These are phyloP conservation scores for Oenanthe oenanthe DNA, from an alignment of 2,113 vertebrate genomes.

Conservation along the genomic window DNA sequence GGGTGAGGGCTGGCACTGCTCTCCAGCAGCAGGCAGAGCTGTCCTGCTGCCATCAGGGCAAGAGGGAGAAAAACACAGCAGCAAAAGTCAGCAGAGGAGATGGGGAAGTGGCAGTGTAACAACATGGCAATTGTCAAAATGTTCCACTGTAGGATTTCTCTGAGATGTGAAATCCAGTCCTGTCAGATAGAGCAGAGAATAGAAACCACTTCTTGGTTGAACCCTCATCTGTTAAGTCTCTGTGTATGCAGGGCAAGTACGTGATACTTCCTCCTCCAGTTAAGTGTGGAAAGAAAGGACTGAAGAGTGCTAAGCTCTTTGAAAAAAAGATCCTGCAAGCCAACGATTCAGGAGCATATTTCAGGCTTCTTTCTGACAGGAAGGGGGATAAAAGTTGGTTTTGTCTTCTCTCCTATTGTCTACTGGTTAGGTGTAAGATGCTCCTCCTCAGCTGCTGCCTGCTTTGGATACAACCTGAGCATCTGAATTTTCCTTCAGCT, in stretches of 20 bases:
- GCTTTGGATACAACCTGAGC: neutral
- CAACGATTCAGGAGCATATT: neutral
- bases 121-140: neutral
- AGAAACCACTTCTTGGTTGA: neutral
- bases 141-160: neutral
- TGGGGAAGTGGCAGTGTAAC: neutral
- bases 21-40: neutral
- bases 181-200: neutral
- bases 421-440: neutral
- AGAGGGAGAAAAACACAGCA: fast-evolving
- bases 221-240: neutral
- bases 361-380: neutral
- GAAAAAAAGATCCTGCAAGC: neutral
- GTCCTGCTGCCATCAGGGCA: neutral
- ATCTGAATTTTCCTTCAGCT: neutral
- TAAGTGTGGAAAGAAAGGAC: neutral
- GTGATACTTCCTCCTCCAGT: neutral
- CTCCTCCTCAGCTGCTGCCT: neutral
- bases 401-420: neutral
- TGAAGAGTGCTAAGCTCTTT: neutral
- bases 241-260: neutral
- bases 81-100: neutral
- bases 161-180: neutral
- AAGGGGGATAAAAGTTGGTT: neutral
- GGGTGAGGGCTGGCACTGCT: neutral